phyloP scores from a whole-genome alignment of 2,113 vertebrate genomes.

The Phocoena phocoena region DNA sequence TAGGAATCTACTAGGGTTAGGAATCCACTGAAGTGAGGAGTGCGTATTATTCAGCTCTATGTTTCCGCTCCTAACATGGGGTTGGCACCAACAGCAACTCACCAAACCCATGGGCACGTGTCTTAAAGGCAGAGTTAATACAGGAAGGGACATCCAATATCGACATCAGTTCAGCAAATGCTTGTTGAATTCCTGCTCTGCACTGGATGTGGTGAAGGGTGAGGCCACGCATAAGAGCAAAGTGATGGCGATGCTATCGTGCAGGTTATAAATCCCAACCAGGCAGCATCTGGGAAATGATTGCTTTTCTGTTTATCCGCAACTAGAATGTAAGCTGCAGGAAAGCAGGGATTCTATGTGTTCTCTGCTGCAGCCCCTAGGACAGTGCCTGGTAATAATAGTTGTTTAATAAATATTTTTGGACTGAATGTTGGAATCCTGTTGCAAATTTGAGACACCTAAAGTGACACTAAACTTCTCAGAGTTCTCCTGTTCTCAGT shows the following conservation, averaged over 20 bases:
- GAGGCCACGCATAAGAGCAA: not conserved
- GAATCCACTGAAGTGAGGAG: not conserved
- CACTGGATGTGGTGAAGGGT: not conserved
- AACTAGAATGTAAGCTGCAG: not conserved
- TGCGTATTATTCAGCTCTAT: not conserved
- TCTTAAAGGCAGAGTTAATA: not conserved
- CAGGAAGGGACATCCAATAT: not conserved
- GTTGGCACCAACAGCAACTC: not conserved
- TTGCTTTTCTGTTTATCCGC: not conserved
- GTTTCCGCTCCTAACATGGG: not conserved
- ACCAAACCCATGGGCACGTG: not conserved
- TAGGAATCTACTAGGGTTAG: not conserved
- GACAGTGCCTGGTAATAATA: not conserved
- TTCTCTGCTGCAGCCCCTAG: not conserved
- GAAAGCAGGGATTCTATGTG: not conserved
- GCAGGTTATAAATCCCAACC: not conserved
- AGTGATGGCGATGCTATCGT: fast-evolving
- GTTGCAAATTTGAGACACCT: not conserved
- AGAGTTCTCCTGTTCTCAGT: not conserved
- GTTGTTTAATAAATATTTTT: constrained; percentile 10
- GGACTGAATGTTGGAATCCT: not conserved
- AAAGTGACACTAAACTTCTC: not conserved
- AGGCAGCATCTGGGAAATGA: not conserved
- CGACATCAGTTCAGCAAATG: not conserved
- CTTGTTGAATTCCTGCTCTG: not conserved